Evolutionary conservation across 2,888 invertebrate genomes (phyloP), one percentile per base, ranked within the genome.

Genomic region (Mimas tiliae): DNA sequence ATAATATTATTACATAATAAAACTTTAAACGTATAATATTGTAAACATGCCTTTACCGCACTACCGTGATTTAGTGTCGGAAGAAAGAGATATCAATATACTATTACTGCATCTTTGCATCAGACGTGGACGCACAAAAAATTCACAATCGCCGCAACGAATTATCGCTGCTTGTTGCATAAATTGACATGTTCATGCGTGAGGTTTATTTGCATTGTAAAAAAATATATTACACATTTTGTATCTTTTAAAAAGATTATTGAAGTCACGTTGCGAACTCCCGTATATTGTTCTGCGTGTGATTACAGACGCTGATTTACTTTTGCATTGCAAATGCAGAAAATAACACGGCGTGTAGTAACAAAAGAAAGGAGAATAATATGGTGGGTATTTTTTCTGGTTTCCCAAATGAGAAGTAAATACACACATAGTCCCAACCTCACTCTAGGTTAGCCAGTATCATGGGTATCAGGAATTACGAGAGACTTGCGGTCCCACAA

Each of bases 91-190:
- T 21, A 48, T 19, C 19, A 34, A 55, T 65, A 58, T 58, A 48
- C 48, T 48, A 65, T 65, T 65, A 65, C 65, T 47, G 48, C 47
- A 48, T 64, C 53, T 42, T 65, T 65, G 65, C 48, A 42, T 58
- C 58, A 48, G 38, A 48, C 34, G 11, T 47, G 64, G 12, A 6
- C 19, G 58, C 33, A 47, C 48, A 65, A 65, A 65, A 65, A 65
- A 65, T 34, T 16, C 47, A 3, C n/a, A 33, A 47, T 55, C 16
- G 19, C 33, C 58, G 34, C 64, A 53, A 45, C 63, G 50, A 34
- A 64, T 65, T 47, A 65, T 58, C 55, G 55, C 48, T 33, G 55
- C 8, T 52, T 52, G 58, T 65, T 65, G 58, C 65, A 65, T 65
- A 58, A 65, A 65, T n/a, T 34, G 48, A 34, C 34, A 34, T 58